These are phyloP conservation scores for Hoplostethus mediterraneus DNA, from an alignment of 2,797 vertebrate species.

Conservation along the genomic window DNA sequence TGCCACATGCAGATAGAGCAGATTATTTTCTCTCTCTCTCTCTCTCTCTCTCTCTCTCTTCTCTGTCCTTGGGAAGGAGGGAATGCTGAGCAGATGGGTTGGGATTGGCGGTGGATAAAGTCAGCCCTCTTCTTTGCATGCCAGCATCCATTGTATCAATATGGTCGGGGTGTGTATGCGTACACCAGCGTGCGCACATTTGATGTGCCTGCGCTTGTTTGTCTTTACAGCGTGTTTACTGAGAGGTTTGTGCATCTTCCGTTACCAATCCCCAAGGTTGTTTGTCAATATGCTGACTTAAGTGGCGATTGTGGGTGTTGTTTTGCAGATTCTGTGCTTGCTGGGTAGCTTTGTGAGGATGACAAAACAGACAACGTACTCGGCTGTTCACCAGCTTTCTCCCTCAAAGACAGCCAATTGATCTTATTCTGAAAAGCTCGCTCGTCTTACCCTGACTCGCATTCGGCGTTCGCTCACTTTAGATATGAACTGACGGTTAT, in stretches of 20 bases:
- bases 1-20: conserved; percentile 46
- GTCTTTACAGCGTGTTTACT: conserved; percentile 11
- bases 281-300: conserved; percentile 21
- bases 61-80: conserved; percentile 59
- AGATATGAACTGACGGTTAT: conserved; percentile 41
- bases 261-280: conserved; percentile 21
- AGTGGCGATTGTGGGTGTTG: conserved; percentile 41
- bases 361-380: conserved; percentile 39
- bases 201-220: background rate
- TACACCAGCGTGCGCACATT: background rate
- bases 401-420: conserved; percentile 38
- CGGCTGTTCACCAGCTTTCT: conserved; percentile 21
- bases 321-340: conserved; percentile 26
- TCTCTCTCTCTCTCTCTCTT: conserved; percentile 55
- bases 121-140: conserved; percentile 8
- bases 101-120: conserved; percentile 27
- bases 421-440: conserved; percentile 40
- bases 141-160: conserved; percentile 16
- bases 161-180: background rate
- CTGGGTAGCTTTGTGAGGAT: conserved; percentile 45
- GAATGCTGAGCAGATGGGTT: conserved; percentile 53
- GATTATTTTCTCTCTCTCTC: too few relatives aligned
- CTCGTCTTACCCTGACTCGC: conserved; percentile 24
- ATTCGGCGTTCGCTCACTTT: conserved; percentile 23
- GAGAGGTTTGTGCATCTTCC: conserved; percentile 16